Percentiles rank a stretch among this genome's conserved stretches.
These are phyloP conservation scores for Ornithoptera priamus DNA, from an alignment of 2,888 invertebrate genomes.

Conservation along the genomic window DNA sequence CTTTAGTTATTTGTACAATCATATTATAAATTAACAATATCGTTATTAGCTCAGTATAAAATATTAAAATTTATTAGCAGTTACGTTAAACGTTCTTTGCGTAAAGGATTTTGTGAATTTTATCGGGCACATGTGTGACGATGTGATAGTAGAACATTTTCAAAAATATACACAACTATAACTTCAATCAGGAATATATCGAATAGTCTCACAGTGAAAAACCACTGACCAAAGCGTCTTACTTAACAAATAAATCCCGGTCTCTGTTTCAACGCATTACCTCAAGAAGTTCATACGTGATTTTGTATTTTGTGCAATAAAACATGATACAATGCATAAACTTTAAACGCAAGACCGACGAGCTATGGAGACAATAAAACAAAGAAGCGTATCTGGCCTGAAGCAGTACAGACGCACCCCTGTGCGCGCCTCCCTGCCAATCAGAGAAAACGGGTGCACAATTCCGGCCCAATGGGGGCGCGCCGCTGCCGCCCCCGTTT, in stretches of 20 bases:
- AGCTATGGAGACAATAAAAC: constrained; percentile 79
- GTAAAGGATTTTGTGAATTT: background rate
- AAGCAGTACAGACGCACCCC: constrained; percentile 52
- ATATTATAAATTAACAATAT: too few species aligned
- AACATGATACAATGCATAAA: constrained; percentile 79
- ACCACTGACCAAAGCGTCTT: constrained; percentile 49
- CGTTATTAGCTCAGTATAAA: too few species aligned
- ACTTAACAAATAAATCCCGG: constrained; percentile 45
- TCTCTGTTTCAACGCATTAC: constrained; percentile 63
- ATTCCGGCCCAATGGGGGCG: constrained; percentile 47
- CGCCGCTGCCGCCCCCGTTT: constrained; percentile 40
- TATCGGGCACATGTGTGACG: background rate
- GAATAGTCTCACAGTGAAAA: constrained; percentile 10
- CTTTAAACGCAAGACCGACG: constrained; percentile 78
- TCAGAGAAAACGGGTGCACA: constrained; percentile 35
- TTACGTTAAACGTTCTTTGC: background rate
- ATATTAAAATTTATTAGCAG: background rate
- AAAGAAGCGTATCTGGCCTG: constrained; percentile 72
- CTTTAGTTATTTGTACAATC: too few species aligned
- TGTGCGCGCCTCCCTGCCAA: constrained; percentile 39
- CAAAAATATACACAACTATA: background rate
- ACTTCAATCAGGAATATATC: background rate
- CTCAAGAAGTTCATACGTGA: constrained; percentile 74
- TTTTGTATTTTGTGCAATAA: constrained; percentile 76
- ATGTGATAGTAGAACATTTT: background rate